Percentiles rank a stretch among this genome's conserved stretches.
phyloP scores from a whole-genome alignment of 1,140 invertebrate species.

The Lucilia cuprina region DNA sequence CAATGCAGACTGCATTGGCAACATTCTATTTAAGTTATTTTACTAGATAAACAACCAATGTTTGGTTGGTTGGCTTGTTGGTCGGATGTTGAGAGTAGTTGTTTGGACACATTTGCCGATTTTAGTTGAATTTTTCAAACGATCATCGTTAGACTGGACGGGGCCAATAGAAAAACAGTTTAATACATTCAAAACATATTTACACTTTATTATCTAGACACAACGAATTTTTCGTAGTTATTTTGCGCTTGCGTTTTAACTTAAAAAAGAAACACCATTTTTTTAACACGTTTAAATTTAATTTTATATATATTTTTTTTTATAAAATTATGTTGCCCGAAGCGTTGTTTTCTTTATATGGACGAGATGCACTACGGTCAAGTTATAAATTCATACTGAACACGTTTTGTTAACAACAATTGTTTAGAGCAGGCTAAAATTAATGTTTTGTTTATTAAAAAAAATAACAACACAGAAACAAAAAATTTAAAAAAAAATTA shows the following conservation, averaged over 20 bases:
- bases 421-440: constrained; percentile 5
- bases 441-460: neutral
- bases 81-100: neutral
- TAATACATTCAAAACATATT: neutral
- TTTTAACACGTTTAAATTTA: too few species aligned
- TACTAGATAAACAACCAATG: too few species aligned
- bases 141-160: constrained; percentile 29
- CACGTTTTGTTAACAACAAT: constrained; percentile 22
- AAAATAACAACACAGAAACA: neutral
- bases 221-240: neutral
- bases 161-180: constrained; percentile 28
- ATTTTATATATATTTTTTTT: too few species aligned
- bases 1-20: neutral
- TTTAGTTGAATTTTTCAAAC: constrained; percentile 21
- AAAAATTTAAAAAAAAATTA: neutral
- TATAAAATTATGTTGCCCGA: neutral
- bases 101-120: constrained; percentile 1
- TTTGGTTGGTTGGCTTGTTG: neutral
- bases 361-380: neutral
- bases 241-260: neutral
- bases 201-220: neutral
- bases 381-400: constrained; percentile 25
- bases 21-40: too few species aligned
- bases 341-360: neutral
- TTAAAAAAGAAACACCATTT: too few species aligned